Base-by-base conservation (phyloP, 2,113 vertebrate genomes). In the Seriola quinqueradiata region DNA sequence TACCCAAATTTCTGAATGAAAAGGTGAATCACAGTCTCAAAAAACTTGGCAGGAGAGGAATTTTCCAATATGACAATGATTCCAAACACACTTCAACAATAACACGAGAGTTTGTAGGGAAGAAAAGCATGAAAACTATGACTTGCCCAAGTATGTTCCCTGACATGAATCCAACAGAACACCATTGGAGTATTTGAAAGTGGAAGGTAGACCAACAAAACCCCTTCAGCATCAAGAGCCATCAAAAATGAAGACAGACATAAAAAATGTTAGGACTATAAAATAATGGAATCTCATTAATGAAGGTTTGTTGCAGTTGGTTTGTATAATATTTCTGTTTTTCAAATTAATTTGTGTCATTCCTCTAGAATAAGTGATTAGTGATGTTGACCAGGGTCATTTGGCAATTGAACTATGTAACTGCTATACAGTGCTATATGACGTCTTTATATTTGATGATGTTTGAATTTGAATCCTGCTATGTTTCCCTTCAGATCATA, bases 401-500 rank as follows among this genome's bases (percentile, higher is more conserved):
- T 28, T 28, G 28, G 28, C 28, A 28, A 28, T 28, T 28, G 28
- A 28, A 28, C 28, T 28, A 28, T 28, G 28, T 28, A 28, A 28
- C 28, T 28, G 28, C 28, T 28, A 28, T 28, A 28, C 28, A 28
- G 28, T 28, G 28, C 28, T 28, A 28, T 28, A 28, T 40, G 13
- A 57, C 54, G 25, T n/a, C 4, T 44, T 21, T 66, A 4, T 44
- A n/a, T 32, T 66, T 44, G 23, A 17, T 36, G 38, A 58, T 0
- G 1, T 77, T 46, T 68, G 32, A 52, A 34, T 61, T 64, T 54
- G 19, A 46, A 8, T 44, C 65, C 23, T 61, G 63, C 21, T 81
- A 42, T 52, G 59, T 48, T 48, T 4, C 50, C 3, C 38, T 28
- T 34, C 17, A 11, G 32, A 14, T 69, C 54, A 60, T 28, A 17